Conservation (phyloP, 2,113 vertebrate genomes). For the Oncorhynchus nerka region DNA sequence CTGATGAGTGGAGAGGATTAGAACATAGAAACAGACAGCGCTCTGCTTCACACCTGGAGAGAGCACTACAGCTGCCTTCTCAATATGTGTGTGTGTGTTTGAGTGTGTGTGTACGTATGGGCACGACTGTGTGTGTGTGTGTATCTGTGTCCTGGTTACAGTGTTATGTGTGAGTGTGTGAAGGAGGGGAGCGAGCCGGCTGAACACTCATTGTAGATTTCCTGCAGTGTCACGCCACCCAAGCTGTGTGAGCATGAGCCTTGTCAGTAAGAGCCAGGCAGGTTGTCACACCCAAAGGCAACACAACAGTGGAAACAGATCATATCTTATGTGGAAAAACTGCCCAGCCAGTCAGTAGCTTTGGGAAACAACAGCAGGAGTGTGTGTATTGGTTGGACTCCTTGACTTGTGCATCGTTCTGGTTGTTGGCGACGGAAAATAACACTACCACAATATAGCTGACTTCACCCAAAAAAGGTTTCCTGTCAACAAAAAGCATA, state of each 20-base stretch:
- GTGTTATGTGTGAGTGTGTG: background rate
- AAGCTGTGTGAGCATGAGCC: background rate
- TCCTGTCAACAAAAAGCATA: no score
- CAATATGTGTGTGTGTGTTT: background rate
- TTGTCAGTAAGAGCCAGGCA: background rate
- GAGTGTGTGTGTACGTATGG: background rate
- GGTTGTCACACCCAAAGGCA: background rate
- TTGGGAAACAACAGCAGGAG: no score
- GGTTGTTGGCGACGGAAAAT: no score
- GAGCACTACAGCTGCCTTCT: background rate
- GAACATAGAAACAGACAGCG: background rate
- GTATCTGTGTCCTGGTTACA: background rate
- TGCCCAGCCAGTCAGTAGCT: background rate
- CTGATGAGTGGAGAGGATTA: conserved; percentile 34
- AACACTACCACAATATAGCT: background rate
- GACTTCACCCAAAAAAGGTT: no score
- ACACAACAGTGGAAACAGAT: background rate
- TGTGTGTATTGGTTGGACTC: no score
- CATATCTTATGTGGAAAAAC: background rate
- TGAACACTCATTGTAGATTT: background rate
- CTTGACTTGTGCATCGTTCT: no score
- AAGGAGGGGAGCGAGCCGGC: background rate
- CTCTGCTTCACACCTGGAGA: background rate
- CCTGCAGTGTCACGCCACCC: background rate
- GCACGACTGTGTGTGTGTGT: background rate